A percentile compares a stretch with the other conserved stretches of the same genome.
Conservation (phyloP, 2,888 invertebrate genomes). For the Diabrotica balteata region DNA sequence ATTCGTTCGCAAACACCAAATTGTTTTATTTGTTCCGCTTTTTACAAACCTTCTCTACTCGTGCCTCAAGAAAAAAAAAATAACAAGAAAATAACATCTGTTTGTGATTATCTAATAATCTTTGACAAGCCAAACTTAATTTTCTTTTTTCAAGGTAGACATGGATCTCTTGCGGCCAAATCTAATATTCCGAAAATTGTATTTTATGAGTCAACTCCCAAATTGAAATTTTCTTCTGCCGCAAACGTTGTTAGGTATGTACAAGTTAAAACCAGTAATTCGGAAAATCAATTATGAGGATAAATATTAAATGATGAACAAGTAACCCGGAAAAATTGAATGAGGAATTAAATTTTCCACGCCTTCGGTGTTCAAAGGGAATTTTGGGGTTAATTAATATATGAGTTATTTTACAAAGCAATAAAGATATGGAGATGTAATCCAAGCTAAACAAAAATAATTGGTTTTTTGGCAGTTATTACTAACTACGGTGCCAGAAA, state of each 20-base stretch:
- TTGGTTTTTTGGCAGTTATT: too few species aligned
- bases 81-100: neutral
- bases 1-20: neutral
- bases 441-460: too few species aligned
- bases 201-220: neutral
- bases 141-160: neutral
- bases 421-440: too few species aligned
- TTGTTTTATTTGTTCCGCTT: neutral
- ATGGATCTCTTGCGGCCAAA: neutral
- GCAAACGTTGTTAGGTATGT: neutral
- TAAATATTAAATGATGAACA: too few species aligned
- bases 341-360: too few species aligned
- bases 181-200: neutral
- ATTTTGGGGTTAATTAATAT: too few species aligned
- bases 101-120: conserved; percentile 2
- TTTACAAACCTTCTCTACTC: neutral
- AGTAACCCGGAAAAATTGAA: too few species aligned
- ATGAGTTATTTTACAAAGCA: too few species aligned
- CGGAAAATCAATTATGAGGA: neutral
- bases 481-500: too few species aligned
- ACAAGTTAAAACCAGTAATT: neutral
- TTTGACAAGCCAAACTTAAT: neutral
- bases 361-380: too few species aligned
- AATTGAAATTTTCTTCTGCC: neutral
- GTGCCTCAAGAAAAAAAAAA: neutral